phyloP scores from a whole-genome alignment of 2,113 vertebrate species.

The Progne subis region DNA sequence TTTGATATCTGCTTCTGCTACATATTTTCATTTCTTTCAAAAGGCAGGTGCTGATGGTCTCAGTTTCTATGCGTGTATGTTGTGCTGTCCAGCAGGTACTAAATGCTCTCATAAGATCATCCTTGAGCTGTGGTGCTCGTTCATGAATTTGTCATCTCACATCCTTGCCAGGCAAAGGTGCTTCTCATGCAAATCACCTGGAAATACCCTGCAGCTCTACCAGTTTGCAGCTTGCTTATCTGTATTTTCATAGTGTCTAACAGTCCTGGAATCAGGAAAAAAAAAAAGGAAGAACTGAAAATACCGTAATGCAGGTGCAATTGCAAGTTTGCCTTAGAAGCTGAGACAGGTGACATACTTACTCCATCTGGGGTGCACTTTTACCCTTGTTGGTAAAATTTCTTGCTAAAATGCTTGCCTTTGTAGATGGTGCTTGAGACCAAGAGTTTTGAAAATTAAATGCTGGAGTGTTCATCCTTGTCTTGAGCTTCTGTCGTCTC shows the following conservation, averaged over 20 bases:
- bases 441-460: not conserved
- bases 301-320: not conserved
- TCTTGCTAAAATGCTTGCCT: not conserved
- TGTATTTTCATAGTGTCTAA: not conserved
- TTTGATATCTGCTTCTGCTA: not conserved
- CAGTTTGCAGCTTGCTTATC: not conserved
- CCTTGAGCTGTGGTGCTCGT: not conserved
- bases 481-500: rapidly evolving
- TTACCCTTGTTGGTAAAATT: not conserved
- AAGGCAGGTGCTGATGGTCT: not conserved
- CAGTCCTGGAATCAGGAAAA: not conserved
- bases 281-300: not conserved
- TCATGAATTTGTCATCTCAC: not conserved
- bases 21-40: not conserved
- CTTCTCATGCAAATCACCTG: not conserved
- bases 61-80: not conserved
- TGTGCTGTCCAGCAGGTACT: not conserved
- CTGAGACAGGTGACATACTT: not conserved
- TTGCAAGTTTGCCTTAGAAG: not conserved
- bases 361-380: not conserved
- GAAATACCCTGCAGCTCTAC: not conserved
- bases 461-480: not conserved
- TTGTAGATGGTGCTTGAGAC: not conserved
- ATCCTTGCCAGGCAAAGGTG: not conserved
- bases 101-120: not conserved